Evolutionary conservation across 2,797 vertebrate genomes (phyloP), one percentile per base, ranked within the genome.

Genomic region (Periparus ater): DNA sequence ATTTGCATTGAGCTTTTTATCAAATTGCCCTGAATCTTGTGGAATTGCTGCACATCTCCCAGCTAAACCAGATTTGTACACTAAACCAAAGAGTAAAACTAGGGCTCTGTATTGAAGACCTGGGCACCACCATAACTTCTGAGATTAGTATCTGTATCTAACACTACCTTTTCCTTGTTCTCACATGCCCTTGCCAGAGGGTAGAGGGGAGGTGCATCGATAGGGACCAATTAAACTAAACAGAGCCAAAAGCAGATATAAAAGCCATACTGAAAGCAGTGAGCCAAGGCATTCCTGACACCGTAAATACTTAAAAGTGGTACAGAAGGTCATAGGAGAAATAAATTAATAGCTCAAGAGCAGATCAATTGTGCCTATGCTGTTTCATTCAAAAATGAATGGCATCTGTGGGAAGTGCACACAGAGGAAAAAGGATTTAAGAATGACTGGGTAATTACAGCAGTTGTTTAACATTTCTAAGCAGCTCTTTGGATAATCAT

Each of bases 401-500:
- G 23, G 32, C 26, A 36, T 77, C 72, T 80, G 57, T 8, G 9
- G 13, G 42, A 85, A 87, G 44, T 4, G 8, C 4, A 16, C 44
- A 57, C 45, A 67, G 48, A 80, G 32, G 30, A 73, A 66, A 93
- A 89, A 60, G 45, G 29, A 73, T 70, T 91, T 79, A 71, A 60
- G 67, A 84, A 71, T 84, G n/a, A 48, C 25, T n/a, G 21, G 15
- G 27, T 63, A 85, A 95, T 87, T 79, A 76, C 48, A 92, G 67
- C 29, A 74, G 53, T 76, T 83, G 65, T 61, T 94, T 62, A 85
- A 93, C 57, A 68, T 83, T 91, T 93, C 87, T 83, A 89, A 79
- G 74, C 55, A 87, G 63, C 23, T 55, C 51, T 84, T 91, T 72
- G 66, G 53, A 55, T 50, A 32, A 80, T 55, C 57, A 50, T 67